Evolutionary conservation across 2,888 invertebrate genomes (phyloP), one percentile per base, ranked within the genome.

Genomic region (Tachina lurida): DNA sequence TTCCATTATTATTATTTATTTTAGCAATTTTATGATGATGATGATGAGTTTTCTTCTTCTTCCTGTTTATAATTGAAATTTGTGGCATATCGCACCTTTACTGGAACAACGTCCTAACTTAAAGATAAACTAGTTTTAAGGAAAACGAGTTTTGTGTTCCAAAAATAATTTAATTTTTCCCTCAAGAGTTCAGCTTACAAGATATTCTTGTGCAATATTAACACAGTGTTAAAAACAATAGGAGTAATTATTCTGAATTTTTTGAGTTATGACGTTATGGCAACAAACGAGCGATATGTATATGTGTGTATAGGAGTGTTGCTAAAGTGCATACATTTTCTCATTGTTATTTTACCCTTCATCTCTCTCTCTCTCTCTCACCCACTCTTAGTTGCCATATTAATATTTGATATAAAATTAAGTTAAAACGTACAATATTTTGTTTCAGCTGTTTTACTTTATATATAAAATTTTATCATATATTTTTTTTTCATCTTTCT

Each of bases 61-160:
- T 89, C 90, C 89, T 90, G 90, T 90, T 89, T 89, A 89, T 91
- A 91, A 91, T 91, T 91, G 91, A 90, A 91, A 91, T 91, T 91
- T 91, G 91, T 90, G 82, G 68, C 85, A 73, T 73, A 22, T 39
- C 54, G 49, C 60, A 65, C 60, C 41, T 49, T 62, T 52, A 13
- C 7, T 43, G 22, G 7, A 31, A 31, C 31, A 31, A 31, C 2
- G 7, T 5, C 1, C 0, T 31, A 31, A 31, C 31, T 31, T 7
- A 5, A 31, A 7, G 7, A 31, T 7, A 31, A 31, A 5, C 0
- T 7, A 31, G 7, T 31, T 31, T 31, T 31, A 7, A 5, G 7
- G 31, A 31, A 7, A 31, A 31, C 31, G 4, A 31, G 31, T 31
- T 22, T n/a, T n/a, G n/a, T n/a, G n/a, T n/a, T n/a, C n/a, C 3